Evolutionary conservation across 2,113 vertebrate species (phyloP), one percentile per base, ranked within the genome.

Genomic region (Phyllostomus discolor): DNA sequence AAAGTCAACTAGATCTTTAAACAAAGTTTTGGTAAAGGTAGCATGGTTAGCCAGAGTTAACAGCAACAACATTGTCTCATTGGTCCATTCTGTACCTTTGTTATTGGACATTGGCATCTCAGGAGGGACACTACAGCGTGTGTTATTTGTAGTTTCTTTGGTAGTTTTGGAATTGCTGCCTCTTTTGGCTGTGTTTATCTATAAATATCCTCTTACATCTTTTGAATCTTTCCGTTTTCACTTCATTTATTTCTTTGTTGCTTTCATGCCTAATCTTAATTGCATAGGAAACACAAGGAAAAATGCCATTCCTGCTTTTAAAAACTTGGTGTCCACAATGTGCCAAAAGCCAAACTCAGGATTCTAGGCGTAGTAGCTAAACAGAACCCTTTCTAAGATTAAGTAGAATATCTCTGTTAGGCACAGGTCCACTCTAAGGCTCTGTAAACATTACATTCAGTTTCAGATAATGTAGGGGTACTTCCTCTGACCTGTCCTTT

Each of bases 81-180:
- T 26, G 46, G 10, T 19, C 78, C 46, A 35, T 28, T 72, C 4
- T 54, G 12, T 1, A 10, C 16, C 15, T 6, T 54, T n/a, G 9
- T 66, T 22, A 50, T 2, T 17, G 86, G 41, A 7, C 24, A 46
- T 10, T 46, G n/a, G 19, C 10, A 3, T 33, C 22, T 17, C 3
- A 1, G 3, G 12, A 26, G 12, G 10, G 38, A 38, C 15, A 64
- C 0, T 57, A 3, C 4, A 52, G 57, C 2, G 15, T 10, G n/a
- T 41, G n/a, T 14, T 4, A 7, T 28, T 89, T 57, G 12, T 3
- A 22, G 4, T 15, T 87, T 50, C 46, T 76, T 48, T 73, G 33
- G 3, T 59, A 79, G 31, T 38, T 75, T 73, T 64, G 6, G 22
- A 91, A 59, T 41, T 20, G 46, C 20, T 57, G 5, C 33, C 28